Conservation (phyloP, 2,113 vertebrate species). For the Canis aureus region DNA sequence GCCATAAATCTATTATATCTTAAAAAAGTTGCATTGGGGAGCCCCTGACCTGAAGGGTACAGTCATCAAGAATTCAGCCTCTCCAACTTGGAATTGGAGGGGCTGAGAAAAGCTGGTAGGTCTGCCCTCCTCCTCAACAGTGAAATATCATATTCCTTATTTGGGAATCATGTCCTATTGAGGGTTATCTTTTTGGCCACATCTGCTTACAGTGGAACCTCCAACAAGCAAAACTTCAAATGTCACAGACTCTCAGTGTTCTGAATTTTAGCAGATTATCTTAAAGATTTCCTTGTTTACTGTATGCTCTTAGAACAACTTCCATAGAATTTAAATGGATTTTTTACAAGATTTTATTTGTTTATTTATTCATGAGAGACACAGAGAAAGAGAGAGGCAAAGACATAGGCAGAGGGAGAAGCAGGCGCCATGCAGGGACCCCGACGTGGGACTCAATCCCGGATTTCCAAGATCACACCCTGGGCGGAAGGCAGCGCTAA, state of each 20-base stretch:
- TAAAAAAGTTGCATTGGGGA: background rate
- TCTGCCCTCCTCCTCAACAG: background rate
- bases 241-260: background rate
- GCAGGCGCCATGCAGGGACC: too few relatives aligned
- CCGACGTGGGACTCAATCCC: too few relatives aligned
- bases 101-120: background rate
- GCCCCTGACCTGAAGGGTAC: background rate
- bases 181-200: background rate
- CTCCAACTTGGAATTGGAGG: background rate
- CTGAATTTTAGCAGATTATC: background rate
- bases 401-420: too few relatives aligned
- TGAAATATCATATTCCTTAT: background rate
- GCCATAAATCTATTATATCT: background rate
- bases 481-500: too few relatives aligned
- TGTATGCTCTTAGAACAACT: background rate
- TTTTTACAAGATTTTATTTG: too few relatives aligned
- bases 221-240: background rate
- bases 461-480: too few relatives aligned
- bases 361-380: too few relatives aligned
- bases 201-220: background rate
- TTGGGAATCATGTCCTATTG: background rate
- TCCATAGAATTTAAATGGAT: background rate
- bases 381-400: too few relatives aligned
- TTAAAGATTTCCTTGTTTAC: background rate
- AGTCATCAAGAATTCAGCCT: constrained; percentile 3